Conservation (phyloP, 2,888 invertebrate species). For the Eristalis pertinax region DNA sequence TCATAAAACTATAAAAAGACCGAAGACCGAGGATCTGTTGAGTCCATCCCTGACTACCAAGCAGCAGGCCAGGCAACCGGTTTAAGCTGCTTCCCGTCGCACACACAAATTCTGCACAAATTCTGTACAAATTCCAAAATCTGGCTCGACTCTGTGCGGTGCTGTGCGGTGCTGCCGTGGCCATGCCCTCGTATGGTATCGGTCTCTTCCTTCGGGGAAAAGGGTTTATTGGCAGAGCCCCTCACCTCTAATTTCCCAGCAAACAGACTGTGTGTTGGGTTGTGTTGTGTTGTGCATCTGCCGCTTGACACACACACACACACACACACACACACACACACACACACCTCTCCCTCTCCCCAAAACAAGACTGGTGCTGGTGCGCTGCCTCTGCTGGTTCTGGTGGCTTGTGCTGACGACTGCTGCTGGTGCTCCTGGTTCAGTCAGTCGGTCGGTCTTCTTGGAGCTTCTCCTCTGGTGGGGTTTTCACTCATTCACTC, state of each 20-base stretch:
- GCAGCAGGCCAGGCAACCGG: constrained; percentile 31
- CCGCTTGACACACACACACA: constrained; percentile 20
- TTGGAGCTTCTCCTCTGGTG: constrained; percentile 10
- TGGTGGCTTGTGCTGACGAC: neutral
- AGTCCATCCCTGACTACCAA: constrained; percentile 35
- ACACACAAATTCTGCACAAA: constrained; percentile 50
- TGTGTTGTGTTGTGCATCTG: constrained; percentile 34
- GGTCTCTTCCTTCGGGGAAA: constrained; percentile 22
- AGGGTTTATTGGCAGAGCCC: constrained; percentile 50
- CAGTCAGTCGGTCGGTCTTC: no score
- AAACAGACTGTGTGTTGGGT: constrained; percentile 5
- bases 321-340: constrained; percentile 5
- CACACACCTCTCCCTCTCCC: neutral
- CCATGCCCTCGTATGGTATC: neutral
- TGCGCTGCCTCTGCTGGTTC: neutral
- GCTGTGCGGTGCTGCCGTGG: constrained; percentile 2
- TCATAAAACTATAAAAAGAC: constrained; percentile 53
- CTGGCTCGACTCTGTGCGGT: neutral
- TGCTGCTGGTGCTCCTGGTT: constrained; percentile 17
- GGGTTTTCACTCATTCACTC: neutral
- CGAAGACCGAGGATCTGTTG: constrained; percentile 15
- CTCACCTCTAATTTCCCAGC: constrained; percentile 21
- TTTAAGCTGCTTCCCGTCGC: constrained; percentile 37
- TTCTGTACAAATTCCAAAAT: constrained; percentile 53
- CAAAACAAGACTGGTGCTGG: neutral